Percentiles rank a stretch among this genome's conserved stretches.
Conservation (phyloP, 1,140 invertebrate genomes). For the Pteromalus puparum region DNA sequence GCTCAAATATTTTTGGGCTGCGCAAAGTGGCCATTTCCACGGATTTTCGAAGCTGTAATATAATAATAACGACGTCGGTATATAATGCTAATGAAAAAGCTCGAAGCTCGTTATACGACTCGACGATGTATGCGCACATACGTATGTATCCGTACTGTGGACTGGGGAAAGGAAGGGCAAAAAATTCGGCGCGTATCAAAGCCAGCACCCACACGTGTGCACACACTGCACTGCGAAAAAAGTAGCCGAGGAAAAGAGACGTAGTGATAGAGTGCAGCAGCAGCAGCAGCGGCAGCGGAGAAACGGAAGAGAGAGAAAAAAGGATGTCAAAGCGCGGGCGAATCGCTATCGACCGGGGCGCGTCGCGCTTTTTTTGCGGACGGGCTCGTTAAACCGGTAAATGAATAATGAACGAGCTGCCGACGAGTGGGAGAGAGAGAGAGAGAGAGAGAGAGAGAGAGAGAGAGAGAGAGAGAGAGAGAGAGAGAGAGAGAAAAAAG, state of each 20-base stretch:
- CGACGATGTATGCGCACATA: not conserved
- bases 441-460: slow-evolving; percentile 35
- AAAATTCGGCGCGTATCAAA: slow-evolving; percentile 21
- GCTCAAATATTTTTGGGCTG: not conserved
- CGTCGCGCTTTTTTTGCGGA: slow-evolving; percentile 52
- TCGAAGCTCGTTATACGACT: slow-evolving; percentile 16
- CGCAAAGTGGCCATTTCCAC: not conserved
- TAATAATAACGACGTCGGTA: not conserved
- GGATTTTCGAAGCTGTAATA: not conserved
- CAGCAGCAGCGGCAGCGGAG: not conserved
- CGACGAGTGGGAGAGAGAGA: slow-evolving; percentile 37
- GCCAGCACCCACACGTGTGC: not conserved
- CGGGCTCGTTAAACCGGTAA: slow-evolving; percentile 63
- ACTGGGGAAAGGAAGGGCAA: not conserved
- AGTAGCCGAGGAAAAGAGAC: not conserved
- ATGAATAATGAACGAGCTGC: slow-evolving; percentile 61
- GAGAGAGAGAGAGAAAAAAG: slow-evolving; percentile 31
- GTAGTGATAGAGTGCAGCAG: not conserved
- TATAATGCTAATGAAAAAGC: slow-evolving; percentile 29
- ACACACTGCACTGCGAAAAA: not conserved
- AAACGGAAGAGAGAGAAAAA: slow-evolving; percentile 8
- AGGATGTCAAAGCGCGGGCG: slow-evolving; percentile 46
- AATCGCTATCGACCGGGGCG: slow-evolving; percentile 57
- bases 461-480: slow-evolving; percentile 34
- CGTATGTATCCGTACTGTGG: too few species aligned